Conservation (phyloP, 2,797 vertebrate species). For the Pseudotriccus pelzelni region DNA sequence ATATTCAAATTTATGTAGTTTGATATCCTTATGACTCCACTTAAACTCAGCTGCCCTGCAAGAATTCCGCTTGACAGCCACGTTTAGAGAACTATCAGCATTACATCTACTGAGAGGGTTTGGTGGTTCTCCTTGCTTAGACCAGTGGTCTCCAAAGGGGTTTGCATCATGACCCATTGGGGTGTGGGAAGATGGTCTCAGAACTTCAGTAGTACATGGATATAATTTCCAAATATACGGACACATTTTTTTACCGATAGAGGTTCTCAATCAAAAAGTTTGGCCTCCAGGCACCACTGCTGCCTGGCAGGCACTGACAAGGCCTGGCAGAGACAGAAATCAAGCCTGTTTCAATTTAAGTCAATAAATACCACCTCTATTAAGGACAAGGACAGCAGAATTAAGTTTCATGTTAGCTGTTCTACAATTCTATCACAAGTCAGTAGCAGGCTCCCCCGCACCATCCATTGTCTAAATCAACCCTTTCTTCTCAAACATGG, state of each 20-base stretch:
- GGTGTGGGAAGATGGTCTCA: neutral
- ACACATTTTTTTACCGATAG: neutral
- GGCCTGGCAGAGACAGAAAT: neutral
- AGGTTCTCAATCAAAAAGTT: neutral
- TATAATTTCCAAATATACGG: neutral
- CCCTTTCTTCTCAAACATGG: neutral
- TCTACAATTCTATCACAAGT: neutral
- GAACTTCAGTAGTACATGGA: neutral
- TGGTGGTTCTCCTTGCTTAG: neutral
- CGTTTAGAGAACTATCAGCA: neutral
- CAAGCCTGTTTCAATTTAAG: neutral
- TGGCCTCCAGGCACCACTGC: neutral
- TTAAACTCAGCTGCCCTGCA: neutral
- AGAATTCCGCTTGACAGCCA: neutral
- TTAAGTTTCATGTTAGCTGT: neutral
- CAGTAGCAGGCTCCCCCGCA: neutral
- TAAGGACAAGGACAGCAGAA: neutral
- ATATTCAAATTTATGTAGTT: neutral
- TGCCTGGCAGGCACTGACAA: neutral
- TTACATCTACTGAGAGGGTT: neutral
- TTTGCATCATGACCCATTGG: neutral
- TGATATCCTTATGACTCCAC: neutral
- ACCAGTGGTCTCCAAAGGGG: neutral
- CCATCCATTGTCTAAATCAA: neutral
- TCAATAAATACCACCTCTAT: neutral